phyloP scores from a whole-genome alignment of 2,113 vertebrate species.

The Glaucidium brasilianum region DNA sequence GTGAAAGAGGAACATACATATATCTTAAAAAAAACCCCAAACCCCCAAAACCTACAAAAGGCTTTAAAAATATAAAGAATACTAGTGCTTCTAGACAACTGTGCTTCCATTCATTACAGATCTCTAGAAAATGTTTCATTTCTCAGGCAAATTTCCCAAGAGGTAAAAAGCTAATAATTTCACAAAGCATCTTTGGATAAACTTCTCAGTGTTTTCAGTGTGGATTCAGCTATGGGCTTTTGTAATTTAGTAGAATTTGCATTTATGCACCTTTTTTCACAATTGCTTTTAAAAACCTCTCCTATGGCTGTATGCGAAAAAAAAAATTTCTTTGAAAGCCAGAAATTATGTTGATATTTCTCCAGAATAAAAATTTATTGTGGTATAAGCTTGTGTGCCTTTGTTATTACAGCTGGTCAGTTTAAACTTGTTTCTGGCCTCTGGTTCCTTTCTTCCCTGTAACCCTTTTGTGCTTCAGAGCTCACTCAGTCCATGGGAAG shows the following conservation, averaged over 20 bases:
- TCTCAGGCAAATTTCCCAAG: neutral
- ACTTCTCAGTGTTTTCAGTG: neutral
- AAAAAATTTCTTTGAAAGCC: neutral
- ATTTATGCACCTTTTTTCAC: neutral
- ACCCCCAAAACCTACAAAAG: neutral
- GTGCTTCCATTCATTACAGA: neutral
- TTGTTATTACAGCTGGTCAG: conserved; percentile 82
- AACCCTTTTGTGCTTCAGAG: conserved; percentile 26
- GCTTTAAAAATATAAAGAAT: neutral
- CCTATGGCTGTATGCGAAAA: neutral
- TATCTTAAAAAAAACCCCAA: accelerated
- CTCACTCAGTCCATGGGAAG: conserved; percentile 54
- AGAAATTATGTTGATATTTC: neutral
- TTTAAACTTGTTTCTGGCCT: conserved; percentile 27
- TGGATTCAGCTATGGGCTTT: neutral
- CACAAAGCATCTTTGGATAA: neutral
- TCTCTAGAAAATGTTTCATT: neutral
- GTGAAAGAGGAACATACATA: neutral
- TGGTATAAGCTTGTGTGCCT: neutral
- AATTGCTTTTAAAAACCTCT: neutral
- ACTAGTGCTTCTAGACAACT: neutral
- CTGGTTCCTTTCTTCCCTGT: neutral
- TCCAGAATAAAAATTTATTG: neutral
- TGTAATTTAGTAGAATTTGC: neutral
- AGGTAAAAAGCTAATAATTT: neutral